Evolutionary conservation across 30 jellyfish, hydroid and myxozoan genomes (phyloP).

Genomic region (Cassiopea xamachana): DNA sequence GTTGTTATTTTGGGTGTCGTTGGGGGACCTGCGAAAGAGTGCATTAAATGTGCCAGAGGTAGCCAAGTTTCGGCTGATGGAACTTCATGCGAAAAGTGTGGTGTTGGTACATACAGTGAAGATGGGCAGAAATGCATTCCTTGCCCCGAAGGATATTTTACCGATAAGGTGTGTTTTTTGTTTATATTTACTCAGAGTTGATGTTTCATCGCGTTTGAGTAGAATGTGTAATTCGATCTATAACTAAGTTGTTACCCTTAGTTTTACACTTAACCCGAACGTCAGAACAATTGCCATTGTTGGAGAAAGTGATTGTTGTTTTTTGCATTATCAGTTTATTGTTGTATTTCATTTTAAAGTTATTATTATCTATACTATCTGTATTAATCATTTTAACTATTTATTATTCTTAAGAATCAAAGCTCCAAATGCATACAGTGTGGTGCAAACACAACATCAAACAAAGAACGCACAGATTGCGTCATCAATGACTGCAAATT

Average conservation of each 20-base stretch:
- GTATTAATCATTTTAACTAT: too few relatives aligned
- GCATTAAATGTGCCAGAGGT: constrained; percentile 84
- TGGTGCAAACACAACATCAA: constrained; percentile 88
- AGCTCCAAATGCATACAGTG: constrained; percentile 73
- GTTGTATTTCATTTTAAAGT: too few relatives aligned
- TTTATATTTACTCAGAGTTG: too few relatives aligned
- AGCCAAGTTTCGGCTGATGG: constrained; percentile 64
- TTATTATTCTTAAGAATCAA: constrained; percentile 25
- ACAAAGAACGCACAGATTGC: constrained; percentile 76
- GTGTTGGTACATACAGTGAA: constrained; percentile 84
- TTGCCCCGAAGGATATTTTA: constrained; percentile 71
- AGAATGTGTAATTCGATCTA: too few relatives aligned
- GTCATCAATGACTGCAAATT: constrained; percentile 67
- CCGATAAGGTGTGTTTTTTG: constrained; percentile 65
- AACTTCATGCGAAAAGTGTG: constrained; percentile 80
- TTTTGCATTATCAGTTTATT: too few relatives aligned
- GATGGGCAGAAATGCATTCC: constrained; percentile 77
- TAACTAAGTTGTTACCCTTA: too few relatives aligned
- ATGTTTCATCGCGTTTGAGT: background rate
- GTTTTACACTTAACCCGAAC: too few relatives aligned
- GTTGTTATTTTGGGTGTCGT: constrained; percentile 77
- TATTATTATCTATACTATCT: too few relatives aligned
- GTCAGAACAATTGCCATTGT: too few relatives aligned
- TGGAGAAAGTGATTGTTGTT: too few relatives aligned
- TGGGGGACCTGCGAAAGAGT: constrained; percentile 68